A percentile compares a stretch with the other conserved stretches of the same genome.
These are phyloP conservation scores for Rhamphomyia laevipes DNA, from an alignment of 2,888 invertebrate genomes.

Conservation along the genomic window DNA sequence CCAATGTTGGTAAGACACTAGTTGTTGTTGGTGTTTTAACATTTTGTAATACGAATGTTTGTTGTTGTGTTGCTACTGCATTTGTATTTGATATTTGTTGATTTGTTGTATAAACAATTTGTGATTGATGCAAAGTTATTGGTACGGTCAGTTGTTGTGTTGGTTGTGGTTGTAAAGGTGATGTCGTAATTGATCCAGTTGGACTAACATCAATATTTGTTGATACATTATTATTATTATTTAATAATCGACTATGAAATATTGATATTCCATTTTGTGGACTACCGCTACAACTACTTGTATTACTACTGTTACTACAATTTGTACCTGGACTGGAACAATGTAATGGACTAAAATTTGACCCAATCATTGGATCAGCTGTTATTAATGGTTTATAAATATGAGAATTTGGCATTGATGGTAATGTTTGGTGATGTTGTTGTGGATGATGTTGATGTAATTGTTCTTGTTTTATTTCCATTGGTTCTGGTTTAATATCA, in stretches of 20 bases:
- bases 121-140: not conserved
- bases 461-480: conserved; percentile 4
- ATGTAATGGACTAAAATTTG: conserved; percentile 22
- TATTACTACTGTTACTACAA: conserved; percentile 7
- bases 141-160: conserved; percentile 6
- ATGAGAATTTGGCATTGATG: conserved; percentile 12
- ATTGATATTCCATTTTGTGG: not conserved
- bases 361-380: conserved; percentile 26
- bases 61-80: conserved; percentile 8
- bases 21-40: conserved; percentile 1
- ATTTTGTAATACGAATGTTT: conserved; percentile 25
- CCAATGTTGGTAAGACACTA: conserved; percentile 1
- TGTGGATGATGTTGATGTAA: conserved; percentile 7
- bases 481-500: conserved; percentile 20
- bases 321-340: conserved; percentile 10
- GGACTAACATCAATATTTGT: too few species aligned
- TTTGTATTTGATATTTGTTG: conserved; percentile 5
- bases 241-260: not conserved
- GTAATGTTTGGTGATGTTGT: not conserved
- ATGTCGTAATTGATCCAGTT: conserved; percentile 17
- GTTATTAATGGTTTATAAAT: conserved; percentile 22
- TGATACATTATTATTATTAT: too few species aligned
- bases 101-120: conserved; percentile 14
- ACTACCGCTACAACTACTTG: conserved; percentile 1
- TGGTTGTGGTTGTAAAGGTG: conserved; percentile 16